Conservation (phyloP, 2,888 invertebrate genomes). For the Zygogramma bicolorata region DNA sequence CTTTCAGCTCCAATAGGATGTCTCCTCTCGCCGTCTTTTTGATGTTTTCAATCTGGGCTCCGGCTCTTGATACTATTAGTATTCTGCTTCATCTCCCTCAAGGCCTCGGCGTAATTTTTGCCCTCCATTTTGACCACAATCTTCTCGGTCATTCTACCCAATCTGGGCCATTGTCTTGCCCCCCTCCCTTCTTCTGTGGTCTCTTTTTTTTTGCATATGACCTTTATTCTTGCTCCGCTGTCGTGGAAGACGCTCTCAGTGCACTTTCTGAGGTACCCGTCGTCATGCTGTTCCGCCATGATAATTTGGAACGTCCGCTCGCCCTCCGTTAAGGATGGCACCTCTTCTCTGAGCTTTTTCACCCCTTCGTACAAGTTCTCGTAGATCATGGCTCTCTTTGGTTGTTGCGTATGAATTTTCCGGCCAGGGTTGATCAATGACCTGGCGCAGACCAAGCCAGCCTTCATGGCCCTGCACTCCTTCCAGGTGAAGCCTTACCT, state of each 20-base stretch:
- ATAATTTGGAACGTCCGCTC: neutral
- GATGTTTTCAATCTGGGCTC: neutral
- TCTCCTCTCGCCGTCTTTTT: neutral
- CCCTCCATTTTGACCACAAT: neutral
- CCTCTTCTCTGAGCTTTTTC: neutral
- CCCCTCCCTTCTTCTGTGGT: neutral
- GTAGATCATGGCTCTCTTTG: neutral
- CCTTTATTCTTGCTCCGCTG: neutral
- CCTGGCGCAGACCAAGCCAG: neutral
- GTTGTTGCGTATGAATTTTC: neutral
- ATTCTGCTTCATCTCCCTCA: neutral
- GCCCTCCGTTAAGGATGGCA: neutral
- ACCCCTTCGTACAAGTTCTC: neutral
- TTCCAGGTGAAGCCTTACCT: neutral
- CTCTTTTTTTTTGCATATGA: neutral
- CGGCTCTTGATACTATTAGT: neutral
- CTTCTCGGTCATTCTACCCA: neutral
- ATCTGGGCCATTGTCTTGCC: neutral
- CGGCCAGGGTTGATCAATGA: neutral
- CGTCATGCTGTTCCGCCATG: neutral
- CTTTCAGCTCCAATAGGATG: neutral
- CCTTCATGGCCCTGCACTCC: neutral
- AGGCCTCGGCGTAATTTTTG: neutral
- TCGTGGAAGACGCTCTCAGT: neutral
- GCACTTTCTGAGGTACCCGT: neutral